Conservation (phyloP, 1,140 invertebrate genomes). For the Aphaenogaster floridana region DNA sequence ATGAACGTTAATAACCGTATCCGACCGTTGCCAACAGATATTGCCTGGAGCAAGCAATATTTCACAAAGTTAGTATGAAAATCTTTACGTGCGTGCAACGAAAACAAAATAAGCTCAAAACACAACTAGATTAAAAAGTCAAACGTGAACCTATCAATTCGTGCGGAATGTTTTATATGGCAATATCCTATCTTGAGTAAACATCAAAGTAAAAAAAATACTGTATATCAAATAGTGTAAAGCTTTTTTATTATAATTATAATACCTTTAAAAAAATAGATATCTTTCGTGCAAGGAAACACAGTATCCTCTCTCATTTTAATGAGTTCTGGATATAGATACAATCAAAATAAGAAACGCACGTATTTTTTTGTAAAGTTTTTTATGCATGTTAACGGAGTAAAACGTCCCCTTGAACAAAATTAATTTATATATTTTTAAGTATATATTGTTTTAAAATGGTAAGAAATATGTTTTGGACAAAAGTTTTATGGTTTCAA, state of each 20-base stretch:
- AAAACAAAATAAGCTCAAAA: constrained; percentile 7
- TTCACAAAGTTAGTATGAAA: constrained; percentile 32
- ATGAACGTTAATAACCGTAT: constrained; percentile 2
- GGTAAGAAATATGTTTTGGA: not conserved
- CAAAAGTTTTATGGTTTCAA: not conserved
- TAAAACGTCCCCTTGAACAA: not conserved
- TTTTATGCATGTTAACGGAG: not conserved
- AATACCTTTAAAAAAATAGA: not conserved
- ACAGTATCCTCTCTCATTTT: not conserved
- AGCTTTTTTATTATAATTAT: not conserved
- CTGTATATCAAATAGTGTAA: not conserved
- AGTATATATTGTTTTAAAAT: not conserved
- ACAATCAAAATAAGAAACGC: not conserved
- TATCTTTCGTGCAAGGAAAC: not conserved
- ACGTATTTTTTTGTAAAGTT: not conserved
- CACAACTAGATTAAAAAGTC: constrained; percentile 3
- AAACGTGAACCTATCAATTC: not conserved
- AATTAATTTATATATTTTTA: not conserved
- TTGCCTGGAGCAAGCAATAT: constrained; percentile 6
- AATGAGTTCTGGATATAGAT: not conserved
- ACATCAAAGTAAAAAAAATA: not conserved
- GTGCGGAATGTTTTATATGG: not conserved
- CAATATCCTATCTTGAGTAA: not conserved
- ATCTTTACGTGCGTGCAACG: not conserved
- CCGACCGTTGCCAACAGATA: not conserved